Evolutionary conservation across 2,888 invertebrate species (phyloP), one percentile per base, ranked within the genome.

Genomic region (Mechanitis mazaeus): DNA sequence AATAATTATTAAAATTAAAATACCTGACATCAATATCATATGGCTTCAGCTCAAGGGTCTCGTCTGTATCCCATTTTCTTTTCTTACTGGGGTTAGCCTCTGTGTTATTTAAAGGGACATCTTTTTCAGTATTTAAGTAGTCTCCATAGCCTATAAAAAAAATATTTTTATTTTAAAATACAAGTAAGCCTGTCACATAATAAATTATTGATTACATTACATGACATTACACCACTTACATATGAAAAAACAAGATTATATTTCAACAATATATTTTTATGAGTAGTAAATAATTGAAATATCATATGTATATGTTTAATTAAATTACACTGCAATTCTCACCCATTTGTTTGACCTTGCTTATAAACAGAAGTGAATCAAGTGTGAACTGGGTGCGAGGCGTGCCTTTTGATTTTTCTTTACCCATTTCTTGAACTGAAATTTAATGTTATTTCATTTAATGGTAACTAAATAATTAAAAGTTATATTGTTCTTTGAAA

Each of bases 301-400:
- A 20, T 20, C 20, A 20, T 20, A 20, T 20, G 20, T 20, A 20
- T 20, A 20, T 20, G 20, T 20, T 20, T 20, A 20, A 20, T 20
- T 20, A 20, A 20, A 20, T 20, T 20, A 20, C 20, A 20, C 0
- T 1, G 20, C 20, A 20, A 56, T 45, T 64, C 78, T 71, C 72
- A 89, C 89, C 89, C 78, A 89, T 76, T 74, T 82, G 82, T 33
- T 75, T 75, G 2, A 85, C 85, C 73, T 84, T 88, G 0, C 69
- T 71, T 0, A 81, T 66, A 57, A 89, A 89, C 3, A 82, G 69
- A 2, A 69, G 71, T 56, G 72, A 80, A 59, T 87, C 87, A 50
- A 85, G 67, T 0, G 78, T 69, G 47, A 79, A 64, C 55, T 83
- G 83, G 58, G 78, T 79, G 1, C 81, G 75, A 1, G 79, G 76